These are phyloP conservation scores for Gerris lacustris DNA, from an alignment of 2,888 invertebrate species.

Conservation along the genomic window DNA sequence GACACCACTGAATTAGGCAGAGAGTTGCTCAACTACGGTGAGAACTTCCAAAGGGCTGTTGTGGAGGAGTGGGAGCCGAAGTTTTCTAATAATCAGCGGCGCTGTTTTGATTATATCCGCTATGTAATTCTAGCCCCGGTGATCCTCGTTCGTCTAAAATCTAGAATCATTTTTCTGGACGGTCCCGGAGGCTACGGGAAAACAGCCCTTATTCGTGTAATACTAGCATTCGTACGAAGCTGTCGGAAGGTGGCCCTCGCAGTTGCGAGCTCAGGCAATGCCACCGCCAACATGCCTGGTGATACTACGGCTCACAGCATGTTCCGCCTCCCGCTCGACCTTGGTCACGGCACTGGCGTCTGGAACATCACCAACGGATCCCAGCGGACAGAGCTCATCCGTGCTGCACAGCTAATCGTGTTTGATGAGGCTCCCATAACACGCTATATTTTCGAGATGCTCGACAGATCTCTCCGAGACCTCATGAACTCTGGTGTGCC, in stretches of 20 bases:
- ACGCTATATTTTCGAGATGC: no score
- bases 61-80: no score
- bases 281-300: conserved; percentile 12
- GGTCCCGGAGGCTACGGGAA: conserved; percentile 24
- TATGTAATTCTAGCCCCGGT: conserved; percentile 3
- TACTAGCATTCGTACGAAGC: no score
- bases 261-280: no score
- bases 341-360: conserved; percentile 12
- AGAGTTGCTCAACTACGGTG: conserved; percentile 14
- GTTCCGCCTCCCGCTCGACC: conserved; percentile 21
- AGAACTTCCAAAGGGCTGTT: background rate
- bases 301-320: conserved; percentile 21
- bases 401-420: no score
- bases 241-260: no score
- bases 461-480: no score
- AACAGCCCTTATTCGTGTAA: no score
- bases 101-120: conserved; percentile 11
- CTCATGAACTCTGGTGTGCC: background rate
- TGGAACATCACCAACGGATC: no score
- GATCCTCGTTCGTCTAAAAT: background rate
- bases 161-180: conserved; percentile 17
- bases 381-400: no score
- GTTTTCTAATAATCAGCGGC: conserved; percentile 15
- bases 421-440: no score
- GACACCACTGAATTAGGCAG: conserved; percentile 16